Evolutionary conservation across 2,888 invertebrate species (phyloP).

Genomic region (Yponomeuta malinellus): DNA sequence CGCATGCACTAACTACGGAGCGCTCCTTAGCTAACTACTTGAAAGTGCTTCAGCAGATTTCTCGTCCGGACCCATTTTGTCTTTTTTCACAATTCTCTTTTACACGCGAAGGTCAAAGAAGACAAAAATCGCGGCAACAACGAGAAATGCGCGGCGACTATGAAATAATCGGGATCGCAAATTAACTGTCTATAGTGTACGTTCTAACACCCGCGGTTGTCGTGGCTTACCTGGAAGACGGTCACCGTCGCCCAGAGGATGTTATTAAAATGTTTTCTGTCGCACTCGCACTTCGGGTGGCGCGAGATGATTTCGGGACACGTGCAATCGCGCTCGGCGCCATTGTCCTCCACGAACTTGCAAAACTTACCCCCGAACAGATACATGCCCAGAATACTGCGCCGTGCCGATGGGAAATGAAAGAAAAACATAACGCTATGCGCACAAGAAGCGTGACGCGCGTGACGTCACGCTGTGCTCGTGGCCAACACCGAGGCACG

Average conservation of each 20-base stretch:
- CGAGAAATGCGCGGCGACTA: constrained; percentile 61
- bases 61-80: constrained; percentile 40
- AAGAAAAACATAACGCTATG: constrained; percentile 73
- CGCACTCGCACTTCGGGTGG: constrained; percentile 94
- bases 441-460: constrained; percentile 63
- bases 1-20: constrained; percentile 69
- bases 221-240: constrained; percentile 93
- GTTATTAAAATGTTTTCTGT: constrained; percentile 99
- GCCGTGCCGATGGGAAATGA: constrained; percentile 72
- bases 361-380: constrained; percentile 99
- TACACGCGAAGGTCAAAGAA: constrained; percentile 35
- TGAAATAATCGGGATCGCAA: constrained; percentile 55
- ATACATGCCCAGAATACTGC: constrained; percentile 99
- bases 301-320: constrained; percentile 94
- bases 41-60: constrained; percentile 41
- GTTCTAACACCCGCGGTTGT: constrained; percentile 43
- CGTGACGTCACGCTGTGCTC: constrained; percentile 60
- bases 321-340: constrained; percentile 90
- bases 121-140: constrained; percentile 33
- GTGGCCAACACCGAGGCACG: neutral
- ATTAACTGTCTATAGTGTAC: constrained; percentile 59
- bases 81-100: constrained; percentile 33
- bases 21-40: constrained; percentile 36
- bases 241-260: constrained; percentile 98
- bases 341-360: constrained; percentile 93